Conservation (phyloP, 2,888 invertebrate genomes). For the Tromatobia lineatoria region DNA sequence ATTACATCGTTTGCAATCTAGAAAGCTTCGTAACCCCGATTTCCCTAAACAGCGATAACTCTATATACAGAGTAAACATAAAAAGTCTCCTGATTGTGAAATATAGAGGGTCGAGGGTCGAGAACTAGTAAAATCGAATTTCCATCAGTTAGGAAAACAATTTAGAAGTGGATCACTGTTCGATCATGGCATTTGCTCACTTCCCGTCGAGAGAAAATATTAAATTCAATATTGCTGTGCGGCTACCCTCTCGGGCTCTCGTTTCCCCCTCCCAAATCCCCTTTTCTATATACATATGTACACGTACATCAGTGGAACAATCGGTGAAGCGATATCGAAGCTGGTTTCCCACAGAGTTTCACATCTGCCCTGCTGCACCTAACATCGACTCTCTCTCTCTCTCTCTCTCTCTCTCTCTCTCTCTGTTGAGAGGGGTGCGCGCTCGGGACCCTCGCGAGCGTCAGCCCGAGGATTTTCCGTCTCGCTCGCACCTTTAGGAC, state of each 20-base stretch:
- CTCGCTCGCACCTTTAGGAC: constrained; percentile 45
- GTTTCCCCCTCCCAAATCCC: background rate
- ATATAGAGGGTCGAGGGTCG: background rate
- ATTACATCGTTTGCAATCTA: background rate
- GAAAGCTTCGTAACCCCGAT: constrained; percentile 3
- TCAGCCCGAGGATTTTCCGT: constrained; percentile 54
- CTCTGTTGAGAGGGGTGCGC: constrained; percentile 72
- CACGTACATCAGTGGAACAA: constrained; percentile 64
- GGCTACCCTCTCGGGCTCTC: constrained; percentile 42
- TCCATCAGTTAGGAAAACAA: constrained; percentile 27
- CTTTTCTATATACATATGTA: constrained; percentile 43
- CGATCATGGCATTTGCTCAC: background rate
- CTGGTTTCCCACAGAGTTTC: constrained; percentile 84
- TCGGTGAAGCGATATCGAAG: constrained; percentile 68
- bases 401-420: constrained; percentile 65
- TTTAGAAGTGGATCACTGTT: constrained; percentile 19
- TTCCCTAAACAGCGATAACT: constrained; percentile 47
- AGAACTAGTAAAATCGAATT: constrained; percentile 17
- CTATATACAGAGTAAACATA: background rate
- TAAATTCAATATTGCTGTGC: constrained; percentile 71
- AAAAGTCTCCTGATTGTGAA: constrained; percentile 20
- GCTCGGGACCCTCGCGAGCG: constrained; percentile 49
- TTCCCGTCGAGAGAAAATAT: constrained; percentile 65
- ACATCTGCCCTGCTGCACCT: constrained; percentile 82
- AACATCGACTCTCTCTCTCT: constrained; percentile 67